Evolutionary conservation across 2,797 vertebrate species (phyloP).

Genomic region (Clarias laeviceps): DNA sequence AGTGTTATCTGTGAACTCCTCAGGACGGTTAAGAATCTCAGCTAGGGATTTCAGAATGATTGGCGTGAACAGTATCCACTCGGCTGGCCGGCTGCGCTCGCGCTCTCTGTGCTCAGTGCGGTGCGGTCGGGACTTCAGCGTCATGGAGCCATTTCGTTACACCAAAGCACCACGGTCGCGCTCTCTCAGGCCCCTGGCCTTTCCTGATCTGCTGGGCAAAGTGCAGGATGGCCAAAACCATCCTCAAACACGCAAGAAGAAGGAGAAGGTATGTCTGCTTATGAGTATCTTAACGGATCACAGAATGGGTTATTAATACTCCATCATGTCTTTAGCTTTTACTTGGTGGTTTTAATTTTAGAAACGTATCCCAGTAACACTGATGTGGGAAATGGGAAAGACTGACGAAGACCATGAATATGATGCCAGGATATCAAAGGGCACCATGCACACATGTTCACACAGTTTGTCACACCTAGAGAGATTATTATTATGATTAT

Average conservation of each 20-base stretch:
- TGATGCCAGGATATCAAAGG: not conserved
- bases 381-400: not conserved
- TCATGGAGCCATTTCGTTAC: conserved; percentile 88
- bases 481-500: not conserved
- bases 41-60: conserved; percentile 76
- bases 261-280: conserved; percentile 66
- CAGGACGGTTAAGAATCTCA: not conserved
- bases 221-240: conserved; percentile 80
- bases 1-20: not conserved
- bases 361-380: not conserved
- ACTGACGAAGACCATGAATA: not conserved
- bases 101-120: conserved; percentile 92
- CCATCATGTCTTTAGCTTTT: not conserved
- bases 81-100: conserved; percentile 85
- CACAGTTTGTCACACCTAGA: not conserved
- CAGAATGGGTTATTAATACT: not conserved
- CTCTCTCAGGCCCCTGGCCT: conserved; percentile 90
- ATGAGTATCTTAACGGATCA: not conserved
- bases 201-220: conserved; percentile 90
- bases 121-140: conserved; percentile 85
- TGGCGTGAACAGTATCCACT: conserved; percentile 92
- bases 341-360: not conserved
- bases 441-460: not conserved
- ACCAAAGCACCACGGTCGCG: conserved; percentile 90
- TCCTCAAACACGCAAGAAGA: conserved; percentile 86